Percentiles rank a stretch among this genome's conserved stretches.
Evolutionary conservation across 2,888 invertebrate genomes (phyloP).

Genomic region (Bruchidius siliquastri): DNA sequence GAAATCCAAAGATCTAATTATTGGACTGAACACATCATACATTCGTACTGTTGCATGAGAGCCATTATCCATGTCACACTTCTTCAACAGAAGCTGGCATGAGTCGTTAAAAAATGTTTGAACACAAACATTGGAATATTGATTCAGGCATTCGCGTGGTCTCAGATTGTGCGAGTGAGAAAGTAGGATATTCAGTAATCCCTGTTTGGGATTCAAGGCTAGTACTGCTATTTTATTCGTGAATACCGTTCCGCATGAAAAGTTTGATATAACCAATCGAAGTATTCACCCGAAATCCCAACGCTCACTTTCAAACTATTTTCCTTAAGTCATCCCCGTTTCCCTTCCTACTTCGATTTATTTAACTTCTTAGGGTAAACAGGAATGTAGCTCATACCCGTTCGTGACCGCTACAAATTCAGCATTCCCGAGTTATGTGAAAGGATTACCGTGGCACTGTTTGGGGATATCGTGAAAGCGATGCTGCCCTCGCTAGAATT

Average conservation of each 20-base stretch:
- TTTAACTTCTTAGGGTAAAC: background rate
- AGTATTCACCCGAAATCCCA: background rate
- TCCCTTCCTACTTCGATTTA: background rate
- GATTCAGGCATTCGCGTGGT: too few species aligned
- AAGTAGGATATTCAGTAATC: too few species aligned
- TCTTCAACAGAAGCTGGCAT: too few species aligned
- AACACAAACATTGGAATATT: too few species aligned
- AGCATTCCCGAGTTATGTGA: background rate
- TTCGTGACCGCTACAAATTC: background rate
- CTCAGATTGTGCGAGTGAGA: too few species aligned
- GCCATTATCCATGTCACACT: too few species aligned
- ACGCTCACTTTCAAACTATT: background rate
- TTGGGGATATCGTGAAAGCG: background rate
- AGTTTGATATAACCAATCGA: background rate
- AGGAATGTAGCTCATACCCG: background rate
- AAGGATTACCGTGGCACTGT: background rate
- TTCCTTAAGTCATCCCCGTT: background rate
- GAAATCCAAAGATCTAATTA: too few species aligned
- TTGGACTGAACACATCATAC: too few species aligned
- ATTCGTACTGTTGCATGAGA: too few species aligned
- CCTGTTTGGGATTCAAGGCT: too few species aligned
- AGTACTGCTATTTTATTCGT: background rate
- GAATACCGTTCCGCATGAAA: background rate
- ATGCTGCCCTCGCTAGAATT: background rate
- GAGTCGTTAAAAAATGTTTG: too few species aligned